Evolutionary conservation across 2,797 vertebrate species (phyloP).

Genomic region (Pseudochaenichthys georgianus): DNA sequence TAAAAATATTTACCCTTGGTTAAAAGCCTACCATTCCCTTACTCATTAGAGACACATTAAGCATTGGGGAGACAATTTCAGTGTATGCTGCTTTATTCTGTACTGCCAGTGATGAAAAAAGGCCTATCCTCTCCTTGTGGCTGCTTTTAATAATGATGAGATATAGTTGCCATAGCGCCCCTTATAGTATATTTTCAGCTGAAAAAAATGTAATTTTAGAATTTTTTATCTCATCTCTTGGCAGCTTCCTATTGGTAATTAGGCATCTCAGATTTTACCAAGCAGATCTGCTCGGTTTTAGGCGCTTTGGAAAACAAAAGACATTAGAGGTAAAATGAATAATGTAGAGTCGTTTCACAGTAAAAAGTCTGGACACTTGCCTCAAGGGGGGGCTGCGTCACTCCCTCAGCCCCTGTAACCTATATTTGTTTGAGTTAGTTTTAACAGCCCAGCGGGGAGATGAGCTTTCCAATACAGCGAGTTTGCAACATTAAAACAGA

Average conservation of each 20-base stretch:
- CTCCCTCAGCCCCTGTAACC: conserved; percentile 59
- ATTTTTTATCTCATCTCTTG: conserved; percentile 35
- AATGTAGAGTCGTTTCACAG: conserved; percentile 63
- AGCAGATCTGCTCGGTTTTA: conserved; percentile 43
- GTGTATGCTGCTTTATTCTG: conserved; percentile 21
- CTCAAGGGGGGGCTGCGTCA: conserved; percentile 57
- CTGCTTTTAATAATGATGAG: conserved; percentile 49
- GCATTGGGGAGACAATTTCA: conserved; percentile 34
- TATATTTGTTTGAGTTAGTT: conserved; percentile 64
- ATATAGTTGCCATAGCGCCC: conserved; percentile 11
- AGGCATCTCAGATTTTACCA: conserved; percentile 23
- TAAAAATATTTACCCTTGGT: conserved; percentile 69
- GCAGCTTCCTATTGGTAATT: conserved; percentile 38
- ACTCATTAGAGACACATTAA: conserved; percentile 65
- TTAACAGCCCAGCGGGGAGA: conserved; percentile 51
- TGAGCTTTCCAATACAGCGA: conserved; percentile 46
- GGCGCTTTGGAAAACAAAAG: conserved; percentile 62
- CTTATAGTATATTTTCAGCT: conserved; percentile 46
- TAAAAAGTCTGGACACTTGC: conserved; percentile 69
- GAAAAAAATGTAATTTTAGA: conserved; percentile 47
- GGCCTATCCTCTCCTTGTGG: conserved; percentile 28
- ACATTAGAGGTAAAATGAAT: conserved; percentile 71
- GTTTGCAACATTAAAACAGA: conserved; percentile 41
- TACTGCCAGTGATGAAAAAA: conserved; percentile 37
- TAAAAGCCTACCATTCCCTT: conserved; percentile 50